Percentiles rank a stretch among this genome's conserved stretches.
These are phyloP conservation scores for Koerneria pararmatus DNA, from an alignment of 2,888 invertebrate species.

Conservation along the genomic window DNA sequence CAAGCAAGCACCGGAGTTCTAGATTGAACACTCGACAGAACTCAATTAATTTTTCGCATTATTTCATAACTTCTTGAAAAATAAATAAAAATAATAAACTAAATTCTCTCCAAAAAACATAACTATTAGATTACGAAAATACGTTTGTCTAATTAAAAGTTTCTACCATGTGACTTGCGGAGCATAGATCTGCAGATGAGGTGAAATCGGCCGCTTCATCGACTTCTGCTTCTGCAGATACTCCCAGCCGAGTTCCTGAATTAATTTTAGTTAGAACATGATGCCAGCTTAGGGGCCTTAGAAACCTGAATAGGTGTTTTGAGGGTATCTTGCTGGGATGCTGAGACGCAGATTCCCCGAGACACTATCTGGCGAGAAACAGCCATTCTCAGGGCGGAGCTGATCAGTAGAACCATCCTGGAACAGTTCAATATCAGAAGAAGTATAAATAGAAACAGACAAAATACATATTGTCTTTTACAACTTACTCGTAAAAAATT, in stretches of 20 bases:
- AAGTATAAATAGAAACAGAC: too few species aligned
- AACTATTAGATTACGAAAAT: slow-evolving; percentile 19
- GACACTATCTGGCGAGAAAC: slow-evolving; percentile 18
- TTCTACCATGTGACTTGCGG: slow-evolving; percentile 56
- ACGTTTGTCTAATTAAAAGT: too few species aligned
- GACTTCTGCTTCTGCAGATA: slow-evolving; percentile 54
- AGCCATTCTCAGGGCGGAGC: slow-evolving; percentile 16
- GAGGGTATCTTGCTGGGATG: slow-evolving; percentile 11
- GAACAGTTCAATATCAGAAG: too few species aligned
- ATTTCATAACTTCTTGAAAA: too few species aligned
- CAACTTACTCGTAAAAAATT: too few species aligned
- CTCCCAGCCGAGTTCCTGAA: slow-evolving; percentile 56
- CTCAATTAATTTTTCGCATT: too few species aligned
- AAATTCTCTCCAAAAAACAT: slow-evolving; percentile 29
- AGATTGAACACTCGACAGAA: too few species aligned
- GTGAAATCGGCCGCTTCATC: slow-evolving; percentile 54
- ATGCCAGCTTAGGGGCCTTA: too few species aligned
- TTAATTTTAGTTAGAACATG: too few species aligned
- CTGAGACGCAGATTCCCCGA: slow-evolving; percentile 11
- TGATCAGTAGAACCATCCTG: slow-evolving; percentile 13
- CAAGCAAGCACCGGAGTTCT: too few species aligned
- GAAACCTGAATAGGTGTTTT: slow-evolving; percentile 41
- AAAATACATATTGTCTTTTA: too few species aligned
- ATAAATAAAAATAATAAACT: neutral
- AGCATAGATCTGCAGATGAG: slow-evolving; percentile 58